Evolutionary conservation across 92 coral and sea anemone genomes (phyloP).

Genomic region (Diadumene lineata): DNA sequence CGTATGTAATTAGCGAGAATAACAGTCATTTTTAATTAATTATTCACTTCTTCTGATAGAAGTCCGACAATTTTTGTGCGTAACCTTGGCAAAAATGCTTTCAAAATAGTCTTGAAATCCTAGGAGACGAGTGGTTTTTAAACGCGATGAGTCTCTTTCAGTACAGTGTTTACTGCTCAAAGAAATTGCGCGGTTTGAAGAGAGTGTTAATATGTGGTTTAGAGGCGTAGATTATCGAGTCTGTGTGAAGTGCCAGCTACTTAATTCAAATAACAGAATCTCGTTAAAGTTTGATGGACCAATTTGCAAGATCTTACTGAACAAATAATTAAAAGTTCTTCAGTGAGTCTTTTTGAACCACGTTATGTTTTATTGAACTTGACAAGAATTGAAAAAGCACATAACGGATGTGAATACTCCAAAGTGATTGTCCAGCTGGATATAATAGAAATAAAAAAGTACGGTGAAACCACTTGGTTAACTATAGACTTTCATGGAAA

Average conservation of each 20-base stretch:
- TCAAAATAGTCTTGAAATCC: conserved; percentile 7
- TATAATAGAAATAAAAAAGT: too few relatives aligned
- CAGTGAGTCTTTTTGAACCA: too few relatives aligned
- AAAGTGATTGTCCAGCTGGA: too few relatives aligned
- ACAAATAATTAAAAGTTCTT: conserved; percentile 11
- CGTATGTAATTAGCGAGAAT: conserved; percentile 16
- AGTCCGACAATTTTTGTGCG: conserved; percentile 10
- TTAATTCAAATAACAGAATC: conserved; percentile 28
- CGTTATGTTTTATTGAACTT: background rate
- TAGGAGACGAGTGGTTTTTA: conserved; percentile 3
- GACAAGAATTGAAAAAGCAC: conserved; percentile 8
- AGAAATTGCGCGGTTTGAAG: background rate
- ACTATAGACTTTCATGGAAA: conserved; percentile 12
- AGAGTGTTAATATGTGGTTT: conserved; percentile 21
- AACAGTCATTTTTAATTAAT: conserved; percentile 22
- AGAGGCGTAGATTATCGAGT: background rate
- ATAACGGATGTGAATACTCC: conserved; percentile 18
- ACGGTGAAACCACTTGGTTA: conserved; percentile 3
- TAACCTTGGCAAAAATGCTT: conserved; percentile 13
- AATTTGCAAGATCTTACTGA: conserved; percentile 28
- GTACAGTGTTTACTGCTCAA: background rate
- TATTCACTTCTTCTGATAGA: conserved; percentile 28
- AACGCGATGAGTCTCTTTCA: conserved; percentile 1
- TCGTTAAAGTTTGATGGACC: conserved; percentile 25
- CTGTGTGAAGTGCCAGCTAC: conserved; percentile 14